Evolutionary conservation across 2,888 invertebrate genomes (phyloP), one percentile per base, ranked within the genome.

Genomic region (Drosophila lacicola): DNA sequence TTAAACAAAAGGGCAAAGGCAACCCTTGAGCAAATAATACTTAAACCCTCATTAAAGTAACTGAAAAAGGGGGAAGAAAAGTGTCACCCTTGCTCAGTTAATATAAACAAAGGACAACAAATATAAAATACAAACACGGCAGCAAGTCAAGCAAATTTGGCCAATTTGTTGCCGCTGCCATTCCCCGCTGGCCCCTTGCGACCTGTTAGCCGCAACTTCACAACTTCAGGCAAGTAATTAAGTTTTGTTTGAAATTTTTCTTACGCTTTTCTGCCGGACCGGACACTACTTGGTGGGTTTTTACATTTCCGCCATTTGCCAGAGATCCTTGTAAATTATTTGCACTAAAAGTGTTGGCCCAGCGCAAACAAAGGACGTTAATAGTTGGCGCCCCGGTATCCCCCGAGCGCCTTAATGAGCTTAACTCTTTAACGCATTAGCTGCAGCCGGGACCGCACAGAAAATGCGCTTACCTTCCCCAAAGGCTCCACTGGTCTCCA

Each of bases 11-110:
- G 80, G 78, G 77, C 88, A 71, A 67, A 73, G 80, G 80, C 80
- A 80, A 88, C 89, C 84, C 87, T 84, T 74, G 78, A 74, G 79
- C 87, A 85, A 89, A 85, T 85, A 81, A 87, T 85, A 84, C 88
- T 85, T 87, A 85, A 85, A 87, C 84, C 85, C 85, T 85, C 88
- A 89, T 89, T 85, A 83, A 83, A 84, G 71, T 71, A 80, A 74
- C 86, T 78, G 67, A 73, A 68, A 61, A 58, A 21, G 36, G 17
- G 5, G 29, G 21, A 33, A 4, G 36, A 56, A 61, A 70, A 86
- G 70, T 86, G 83, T 83, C 89, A 88, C 84, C 89, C 83, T 83
- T 78, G 83, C 89, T 80, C 69, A 80, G 83, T 83, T 83, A 83
- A 83, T 83, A 87, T 87, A 83, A 89, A 86, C 83, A 89, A 83